Evolutionary conservation across 2,113 vertebrate species (phyloP).

Genomic region (Herpailurus yagouaroundi): DNA sequence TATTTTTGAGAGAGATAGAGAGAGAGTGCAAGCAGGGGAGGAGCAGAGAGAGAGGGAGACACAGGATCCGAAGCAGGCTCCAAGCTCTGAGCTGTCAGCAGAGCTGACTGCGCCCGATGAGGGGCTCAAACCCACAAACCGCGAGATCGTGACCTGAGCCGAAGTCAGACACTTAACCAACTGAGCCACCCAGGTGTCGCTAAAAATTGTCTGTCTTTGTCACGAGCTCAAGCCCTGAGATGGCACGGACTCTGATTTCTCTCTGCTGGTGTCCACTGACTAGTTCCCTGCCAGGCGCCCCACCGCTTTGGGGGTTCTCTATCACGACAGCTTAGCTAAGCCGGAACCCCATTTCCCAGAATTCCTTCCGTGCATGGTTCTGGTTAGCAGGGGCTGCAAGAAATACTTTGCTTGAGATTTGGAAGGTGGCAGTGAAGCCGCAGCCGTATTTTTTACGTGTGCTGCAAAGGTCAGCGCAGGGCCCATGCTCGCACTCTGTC

Average conservation of each 20-base stretch:
- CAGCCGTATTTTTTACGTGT: not conserved
- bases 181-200: too few relatives aligned
- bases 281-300: not conserved
- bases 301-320: not conserved
- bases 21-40: too few relatives aligned
- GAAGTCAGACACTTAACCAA: too few relatives aligned
- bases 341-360: not conserved
- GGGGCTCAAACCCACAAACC: too few relatives aligned
- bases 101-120: too few relatives aligned
- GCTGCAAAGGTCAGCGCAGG: not conserved
- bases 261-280: not conserved
- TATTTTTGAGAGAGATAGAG: too few relatives aligned
- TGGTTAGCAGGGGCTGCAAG: not conserved
- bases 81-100: too few relatives aligned
- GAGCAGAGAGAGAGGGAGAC: too few relatives aligned
- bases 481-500: not conserved
- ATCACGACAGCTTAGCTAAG: not conserved
- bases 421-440: not conserved
- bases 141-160: too few relatives aligned
- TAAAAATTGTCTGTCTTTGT: not conserved
- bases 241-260: not conserved
- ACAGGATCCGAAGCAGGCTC: too few relatives aligned
- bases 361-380: not conserved
- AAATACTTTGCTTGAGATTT: not conserved
- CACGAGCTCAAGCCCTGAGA: not conserved